Conservation (phyloP, 1,140 invertebrate species). For the Diorhabda elongata region DNA sequence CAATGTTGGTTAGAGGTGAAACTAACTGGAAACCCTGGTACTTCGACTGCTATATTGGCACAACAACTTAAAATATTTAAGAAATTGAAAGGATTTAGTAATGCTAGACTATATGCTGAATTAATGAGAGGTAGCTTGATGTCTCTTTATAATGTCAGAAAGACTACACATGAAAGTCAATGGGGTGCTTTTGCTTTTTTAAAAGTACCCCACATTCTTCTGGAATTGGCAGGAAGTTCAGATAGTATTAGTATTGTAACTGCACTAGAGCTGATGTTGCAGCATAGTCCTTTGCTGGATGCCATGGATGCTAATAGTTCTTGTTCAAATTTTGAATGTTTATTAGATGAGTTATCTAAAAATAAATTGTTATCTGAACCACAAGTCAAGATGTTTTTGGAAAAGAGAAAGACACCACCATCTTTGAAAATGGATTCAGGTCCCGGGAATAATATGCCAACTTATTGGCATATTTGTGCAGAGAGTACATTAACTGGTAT, state of each 20-base stretch:
- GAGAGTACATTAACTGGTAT: slow-evolving; percentile 84
- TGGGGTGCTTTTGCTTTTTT: slow-evolving; percentile 93
- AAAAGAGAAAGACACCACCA: slow-evolving; percentile 56
- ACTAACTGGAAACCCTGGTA: slow-evolving; percentile 69
- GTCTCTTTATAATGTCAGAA: slow-evolving; percentile 76
- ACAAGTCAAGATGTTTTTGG: slow-evolving; percentile 67
- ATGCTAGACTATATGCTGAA: slow-evolving; percentile 76
- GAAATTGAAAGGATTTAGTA: slow-evolving; percentile 64
- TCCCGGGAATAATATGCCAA: slow-evolving; percentile 59
- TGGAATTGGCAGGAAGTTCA: slow-evolving; percentile 60
- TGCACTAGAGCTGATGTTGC: slow-evolving; percentile 76
- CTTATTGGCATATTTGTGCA: slow-evolving; percentile 65
- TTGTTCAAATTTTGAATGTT: slow-evolving; percentile 79
- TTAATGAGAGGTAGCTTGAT: slow-evolving; percentile 84
- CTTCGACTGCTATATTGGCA: slow-evolving; percentile 71
- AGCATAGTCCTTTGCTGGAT: slow-evolving; percentile 70
- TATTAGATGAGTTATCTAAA: slow-evolving; percentile 77
- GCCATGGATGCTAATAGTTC: slow-evolving; percentile 83
- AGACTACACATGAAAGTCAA: slow-evolving; percentile 70
- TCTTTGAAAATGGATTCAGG: slow-evolving; percentile 38
- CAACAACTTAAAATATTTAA: slow-evolving; percentile 79
- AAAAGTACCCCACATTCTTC: slow-evolving; percentile 78
- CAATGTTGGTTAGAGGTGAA: slow-evolving; percentile 67
- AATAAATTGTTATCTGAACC: slow-evolving; percentile 74
- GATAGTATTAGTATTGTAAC: slow-evolving; percentile 55